Percentiles rank a stretch among this genome's conserved stretches.
Conservation (phyloP, 1,140 invertebrate genomes). For the Branchinecta lindahli region DNA sequence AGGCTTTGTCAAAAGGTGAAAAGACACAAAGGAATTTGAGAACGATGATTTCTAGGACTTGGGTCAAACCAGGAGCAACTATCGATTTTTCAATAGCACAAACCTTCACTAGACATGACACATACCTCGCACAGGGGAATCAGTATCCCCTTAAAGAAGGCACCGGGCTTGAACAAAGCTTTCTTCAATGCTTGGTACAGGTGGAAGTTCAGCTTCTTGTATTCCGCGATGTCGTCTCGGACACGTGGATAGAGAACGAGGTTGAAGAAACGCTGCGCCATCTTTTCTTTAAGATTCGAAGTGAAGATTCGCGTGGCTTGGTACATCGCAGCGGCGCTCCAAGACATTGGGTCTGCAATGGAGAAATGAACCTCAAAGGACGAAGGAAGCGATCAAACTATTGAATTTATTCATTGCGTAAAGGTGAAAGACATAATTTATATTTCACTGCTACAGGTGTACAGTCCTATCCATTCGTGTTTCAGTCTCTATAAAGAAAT, state of each 20-base stretch:
- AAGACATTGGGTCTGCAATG: slow-evolving; percentile 47
- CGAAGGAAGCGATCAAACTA: not conserved
- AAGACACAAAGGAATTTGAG: too few relatives aligned
- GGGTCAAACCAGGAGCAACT: too few relatives aligned
- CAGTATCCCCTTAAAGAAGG: slow-evolving; percentile 97
- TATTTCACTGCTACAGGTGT: not conserved
- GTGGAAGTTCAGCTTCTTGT: slow-evolving; percentile 91
- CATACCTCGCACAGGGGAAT: slow-evolving; percentile 67
- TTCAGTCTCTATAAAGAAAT: too few relatives aligned
- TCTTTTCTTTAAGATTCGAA: slow-evolving; percentile 86
- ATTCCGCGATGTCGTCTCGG: slow-evolving; percentile 87
- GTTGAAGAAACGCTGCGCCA: slow-evolving; percentile 94
- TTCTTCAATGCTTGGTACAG: slow-evolving; percentile 86
- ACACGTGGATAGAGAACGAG: slow-evolving; percentile 78
- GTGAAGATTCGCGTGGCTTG: slow-evolving; percentile 85
- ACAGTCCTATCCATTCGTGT: too few relatives aligned
- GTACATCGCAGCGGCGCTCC: slow-evolving; percentile 92
- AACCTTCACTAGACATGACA: too few relatives aligned
- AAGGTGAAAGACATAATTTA: not conserved
- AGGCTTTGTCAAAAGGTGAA: too few relatives aligned
- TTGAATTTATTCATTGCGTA: not conserved
- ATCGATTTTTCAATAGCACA: too few relatives aligned
- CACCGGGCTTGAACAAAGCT: slow-evolving; percentile 87
- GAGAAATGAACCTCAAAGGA: slow-evolving; percentile 3
- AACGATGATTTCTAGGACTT: too few relatives aligned